phyloP scores from a whole-genome alignment of 2,113 vertebrate genomes.

The Petaurus breviceps region DNA sequence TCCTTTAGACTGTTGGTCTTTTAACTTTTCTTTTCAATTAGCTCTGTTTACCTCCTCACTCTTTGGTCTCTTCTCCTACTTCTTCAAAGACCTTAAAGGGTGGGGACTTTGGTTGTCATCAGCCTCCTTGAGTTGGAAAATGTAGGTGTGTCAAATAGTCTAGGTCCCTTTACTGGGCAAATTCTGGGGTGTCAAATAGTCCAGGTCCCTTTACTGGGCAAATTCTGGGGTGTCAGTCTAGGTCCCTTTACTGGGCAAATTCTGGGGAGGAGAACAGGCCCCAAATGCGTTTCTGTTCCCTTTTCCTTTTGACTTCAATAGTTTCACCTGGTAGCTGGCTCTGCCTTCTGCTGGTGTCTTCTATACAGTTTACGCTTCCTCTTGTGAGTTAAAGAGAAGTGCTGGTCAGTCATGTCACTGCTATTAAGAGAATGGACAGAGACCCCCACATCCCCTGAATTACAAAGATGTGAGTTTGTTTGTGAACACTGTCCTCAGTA shows the following conservation, averaged over 20 bases:
- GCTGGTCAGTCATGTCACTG: not conserved
- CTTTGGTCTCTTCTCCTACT: not conserved
- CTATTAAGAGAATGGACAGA: not conserved
- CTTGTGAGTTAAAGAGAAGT: not conserved
- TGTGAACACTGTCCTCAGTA: not conserved
- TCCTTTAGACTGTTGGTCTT: not conserved
- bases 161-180: not conserved
- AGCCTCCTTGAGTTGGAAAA: not conserved
- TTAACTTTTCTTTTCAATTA: not conserved
- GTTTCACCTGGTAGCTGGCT: not conserved
- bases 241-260: not conserved
- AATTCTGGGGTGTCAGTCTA: not conserved
- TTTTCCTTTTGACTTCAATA: not conserved
- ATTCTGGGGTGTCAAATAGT: not conserved
- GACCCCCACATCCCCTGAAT: not conserved
- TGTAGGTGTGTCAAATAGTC: not conserved
- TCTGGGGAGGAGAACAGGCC: not conserved
- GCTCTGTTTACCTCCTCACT: not conserved
- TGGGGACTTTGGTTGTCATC: not conserved
- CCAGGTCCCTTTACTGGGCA: not conserved
- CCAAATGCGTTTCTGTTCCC: not conserved
- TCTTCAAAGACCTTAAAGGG: not conserved
- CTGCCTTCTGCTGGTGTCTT: not conserved
- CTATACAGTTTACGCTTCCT: not conserved
- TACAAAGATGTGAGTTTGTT: not conserved